phyloP scores from a whole-genome alignment of 2,113 vertebrate species.

The Parotia lawesii region DNA sequence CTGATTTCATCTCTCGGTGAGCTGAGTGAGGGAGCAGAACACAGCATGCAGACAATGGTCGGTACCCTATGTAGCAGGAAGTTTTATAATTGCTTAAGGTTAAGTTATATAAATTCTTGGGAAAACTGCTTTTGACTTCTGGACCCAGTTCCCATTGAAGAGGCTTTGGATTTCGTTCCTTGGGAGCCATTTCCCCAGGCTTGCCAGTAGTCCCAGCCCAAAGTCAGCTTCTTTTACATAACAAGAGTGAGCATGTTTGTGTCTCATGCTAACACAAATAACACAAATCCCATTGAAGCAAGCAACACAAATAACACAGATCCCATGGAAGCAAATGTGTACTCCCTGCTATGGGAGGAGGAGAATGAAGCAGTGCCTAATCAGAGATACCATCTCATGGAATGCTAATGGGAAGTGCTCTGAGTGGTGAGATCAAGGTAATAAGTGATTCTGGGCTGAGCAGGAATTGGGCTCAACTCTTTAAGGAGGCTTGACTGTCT shows the following conservation, averaged over 20 bases:
- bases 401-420: neutral
- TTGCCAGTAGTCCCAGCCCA: neutral
- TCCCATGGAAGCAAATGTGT: neutral
- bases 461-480: neutral
- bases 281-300: neutral
- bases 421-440: neutral
- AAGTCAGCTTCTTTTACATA: neutral
- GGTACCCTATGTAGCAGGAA: neutral
- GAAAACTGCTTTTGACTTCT: neutral
- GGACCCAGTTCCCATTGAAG: neutral
- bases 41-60: fast-evolving
- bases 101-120: neutral
- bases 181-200: neutral
- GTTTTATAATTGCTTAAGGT: neutral
- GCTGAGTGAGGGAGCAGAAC: neutral
- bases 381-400: neutral
- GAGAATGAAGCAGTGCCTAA: neutral
- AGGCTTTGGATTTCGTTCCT: neutral
- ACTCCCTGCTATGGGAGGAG: neutral
- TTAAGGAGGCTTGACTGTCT: neutral
- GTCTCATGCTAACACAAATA: neutral
- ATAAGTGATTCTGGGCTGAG: neutral
- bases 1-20: neutral
- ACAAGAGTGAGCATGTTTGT: neutral
- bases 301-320: neutral